phyloP scores from a whole-genome alignment of 2,113 vertebrate genomes.

The Jaculus jaculus region DNA sequence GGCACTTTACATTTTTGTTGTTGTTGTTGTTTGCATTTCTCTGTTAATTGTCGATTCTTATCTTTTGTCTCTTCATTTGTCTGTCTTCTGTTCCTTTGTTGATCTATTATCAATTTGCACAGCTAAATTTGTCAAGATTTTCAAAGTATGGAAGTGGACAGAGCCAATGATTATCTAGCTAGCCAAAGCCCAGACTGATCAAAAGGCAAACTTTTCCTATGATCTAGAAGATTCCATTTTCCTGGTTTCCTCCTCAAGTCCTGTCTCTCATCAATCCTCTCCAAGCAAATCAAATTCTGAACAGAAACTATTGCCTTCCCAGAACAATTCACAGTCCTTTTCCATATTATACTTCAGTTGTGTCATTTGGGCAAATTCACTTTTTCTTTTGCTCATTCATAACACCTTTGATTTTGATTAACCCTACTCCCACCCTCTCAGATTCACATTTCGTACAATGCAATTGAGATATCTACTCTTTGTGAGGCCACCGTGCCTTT shows the following conservation, averaged over 20 bases:
- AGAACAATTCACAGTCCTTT: neutral
- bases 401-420: no score
- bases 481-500: neutral
- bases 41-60: neutral
- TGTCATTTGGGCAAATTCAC: neutral
- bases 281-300: neutral
- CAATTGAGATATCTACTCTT: neutral
- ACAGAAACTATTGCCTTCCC: neutral
- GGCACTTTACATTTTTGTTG: neutral
- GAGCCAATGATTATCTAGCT: neutral
- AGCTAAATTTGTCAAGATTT: neutral
- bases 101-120: neutral
- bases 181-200: conserved; percentile 5
- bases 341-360: neutral
- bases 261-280: neutral
- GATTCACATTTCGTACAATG: neutral
- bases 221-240: neutral
- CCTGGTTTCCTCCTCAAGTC: conserved; percentile 5
- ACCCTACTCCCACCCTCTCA: no score
- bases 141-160: neutral
- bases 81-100: neutral
- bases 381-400: no score
- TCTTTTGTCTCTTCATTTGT: neutral
- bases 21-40: conserved; percentile 9
- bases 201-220: neutral